Base-by-base conservation (phyloP, 2,113 vertebrate genomes). In the Gnathonemus longibarbis region DNA sequence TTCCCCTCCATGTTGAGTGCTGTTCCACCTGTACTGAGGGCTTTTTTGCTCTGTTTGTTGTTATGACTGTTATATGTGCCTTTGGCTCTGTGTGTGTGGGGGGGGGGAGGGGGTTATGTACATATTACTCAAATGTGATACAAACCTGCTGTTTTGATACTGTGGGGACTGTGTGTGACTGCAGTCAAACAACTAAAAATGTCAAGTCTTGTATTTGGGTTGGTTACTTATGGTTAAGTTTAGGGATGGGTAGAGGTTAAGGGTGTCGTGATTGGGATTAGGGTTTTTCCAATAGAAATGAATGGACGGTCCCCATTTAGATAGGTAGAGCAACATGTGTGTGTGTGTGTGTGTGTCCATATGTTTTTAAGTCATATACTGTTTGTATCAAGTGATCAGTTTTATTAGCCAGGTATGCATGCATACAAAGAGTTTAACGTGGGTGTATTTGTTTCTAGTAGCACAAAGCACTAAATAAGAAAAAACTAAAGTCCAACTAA, bases 1-100 rank as follows among this genome's bases (percentile, higher is more conserved):
- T 90, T 90, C 89, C 89, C 49, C 91, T 90, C 21, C 3, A 8
- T 10, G 66, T 21, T 62, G 48, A 49, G 56, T 48, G 58, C 42
- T 66, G 5, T 9, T 49, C 66, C 39, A 19, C 84, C 74, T 39
- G 89, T 27, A 42, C 56, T 89, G 24, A 56, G 13, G 24, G 46
- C 19, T 24, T 46, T 35, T 45, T 46, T 83, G 35, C 77, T n/a
- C 58, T 77, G 24, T 45, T 48, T 84, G 17, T 27, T 24, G 46
- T 74, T 10, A 17, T 46, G 24, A 21, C 17, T 90, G 85, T 27
- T 66, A 58, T 70, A 53, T 50, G 48, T 89, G 84, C 89, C 8
- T 66, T 90, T 27, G 45, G 90, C 5, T 74, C 3, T 74, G 27
- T 50, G 48, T 66, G 13, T 84, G 27, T 39, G 56, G 90, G 85